These are phyloP conservation scores for Lamellibrachia satsuma DNA, from an alignment of 2,888 invertebrate genomes.

Conservation along the genomic window DNA sequence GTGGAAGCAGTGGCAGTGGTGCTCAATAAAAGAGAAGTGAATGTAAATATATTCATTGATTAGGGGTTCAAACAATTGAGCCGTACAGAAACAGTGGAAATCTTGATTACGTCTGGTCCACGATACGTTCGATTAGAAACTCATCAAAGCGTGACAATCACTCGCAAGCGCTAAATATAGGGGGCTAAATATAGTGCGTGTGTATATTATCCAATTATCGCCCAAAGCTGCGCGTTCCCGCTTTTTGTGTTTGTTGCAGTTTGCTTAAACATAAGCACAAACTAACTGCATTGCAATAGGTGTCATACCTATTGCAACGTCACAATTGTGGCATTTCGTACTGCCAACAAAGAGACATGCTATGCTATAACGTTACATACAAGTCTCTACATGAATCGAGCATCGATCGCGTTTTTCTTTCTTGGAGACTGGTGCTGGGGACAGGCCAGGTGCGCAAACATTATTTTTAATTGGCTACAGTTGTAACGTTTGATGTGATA, in stretches of 20 bases:
- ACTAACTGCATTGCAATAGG: background rate
- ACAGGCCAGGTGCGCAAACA: background rate
- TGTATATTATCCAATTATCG: background rate
- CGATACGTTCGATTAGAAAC: too few relatives aligned
- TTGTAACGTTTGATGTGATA: background rate
- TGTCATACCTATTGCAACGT: background rate
- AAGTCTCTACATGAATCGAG: background rate
- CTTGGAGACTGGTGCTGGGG: background rate
- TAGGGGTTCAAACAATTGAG: too few relatives aligned
- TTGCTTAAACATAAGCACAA: background rate
- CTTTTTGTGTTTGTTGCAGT: background rate
- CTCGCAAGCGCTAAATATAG: too few relatives aligned
- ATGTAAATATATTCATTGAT: too few relatives aligned
- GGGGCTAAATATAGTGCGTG: too few relatives aligned
- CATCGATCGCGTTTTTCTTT: background rate
- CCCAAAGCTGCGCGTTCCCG: background rate
- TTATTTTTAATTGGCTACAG: background rate
- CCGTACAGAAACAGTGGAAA: too few relatives aligned
- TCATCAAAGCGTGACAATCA: too few relatives aligned
- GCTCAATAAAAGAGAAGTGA: too few relatives aligned
- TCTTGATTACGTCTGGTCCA: too few relatives aligned
- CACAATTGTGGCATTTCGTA: background rate
- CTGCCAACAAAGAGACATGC: background rate
- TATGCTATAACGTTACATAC: background rate
- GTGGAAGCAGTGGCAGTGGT: too few relatives aligned